These are phyloP conservation scores for Panagrolaimus sp. DNA, from an alignment of 1,140 invertebrate genomes.

Conservation along the genomic window DNA sequence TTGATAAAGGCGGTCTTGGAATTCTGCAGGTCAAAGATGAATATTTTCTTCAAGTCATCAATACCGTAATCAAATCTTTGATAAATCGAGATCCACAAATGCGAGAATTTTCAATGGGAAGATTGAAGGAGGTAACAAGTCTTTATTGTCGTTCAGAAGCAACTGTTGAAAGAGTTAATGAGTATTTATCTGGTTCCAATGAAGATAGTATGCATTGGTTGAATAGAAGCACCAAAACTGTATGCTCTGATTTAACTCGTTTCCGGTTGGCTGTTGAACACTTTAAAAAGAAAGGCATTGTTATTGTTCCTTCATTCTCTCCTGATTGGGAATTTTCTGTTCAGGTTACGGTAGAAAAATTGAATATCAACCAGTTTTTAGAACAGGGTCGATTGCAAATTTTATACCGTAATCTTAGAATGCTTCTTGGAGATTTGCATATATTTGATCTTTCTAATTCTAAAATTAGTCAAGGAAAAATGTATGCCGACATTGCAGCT, in stretches of 20 bases:
- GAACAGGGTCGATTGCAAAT: neutral
- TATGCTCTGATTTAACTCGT: slow-evolving; percentile 4
- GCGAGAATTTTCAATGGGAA: neutral
- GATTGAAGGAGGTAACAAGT: neutral
- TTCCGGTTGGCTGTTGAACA: neutral
- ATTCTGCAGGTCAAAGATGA: neutral
- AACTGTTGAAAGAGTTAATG: neutral
- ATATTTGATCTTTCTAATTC: neutral
- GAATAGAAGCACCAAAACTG: neutral
- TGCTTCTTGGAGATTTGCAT: neutral
- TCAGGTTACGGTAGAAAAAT: neutral
- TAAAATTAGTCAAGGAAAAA: neutral
- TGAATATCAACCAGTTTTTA: too few relatives aligned
- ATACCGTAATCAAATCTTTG: neutral
- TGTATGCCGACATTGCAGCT: neutral
- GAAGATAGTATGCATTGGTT: neutral
- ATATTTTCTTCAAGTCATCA: neutral
- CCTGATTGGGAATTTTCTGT: neutral
- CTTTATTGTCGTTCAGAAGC: neutral
- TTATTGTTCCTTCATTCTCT: neutral
- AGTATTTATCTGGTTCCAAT: neutral
- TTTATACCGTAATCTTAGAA: neutral
- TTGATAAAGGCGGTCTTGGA: neutral
- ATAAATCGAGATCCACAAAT: neutral
- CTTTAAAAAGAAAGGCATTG: neutral